phyloP scores from a whole-genome alignment of 1,140 invertebrate species.

The Eumeta japonica region DNA sequence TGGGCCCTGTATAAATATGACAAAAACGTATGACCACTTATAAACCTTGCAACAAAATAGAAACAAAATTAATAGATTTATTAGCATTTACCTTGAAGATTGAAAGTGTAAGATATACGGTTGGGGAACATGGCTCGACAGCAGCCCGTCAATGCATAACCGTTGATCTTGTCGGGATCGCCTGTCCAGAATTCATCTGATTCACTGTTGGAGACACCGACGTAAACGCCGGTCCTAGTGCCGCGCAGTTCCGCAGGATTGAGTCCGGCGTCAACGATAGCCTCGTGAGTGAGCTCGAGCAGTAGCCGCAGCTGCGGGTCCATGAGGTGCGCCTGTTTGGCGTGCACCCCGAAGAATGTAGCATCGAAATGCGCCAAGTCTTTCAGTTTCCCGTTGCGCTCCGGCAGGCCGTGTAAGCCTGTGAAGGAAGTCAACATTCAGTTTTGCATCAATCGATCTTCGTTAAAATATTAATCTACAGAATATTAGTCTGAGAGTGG shows the following conservation, averaged over 20 bases:
- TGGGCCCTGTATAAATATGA: slow-evolving; percentile 82
- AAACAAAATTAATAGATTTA: slow-evolving; percentile 2
- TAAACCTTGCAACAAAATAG: slow-evolving; percentile 2
- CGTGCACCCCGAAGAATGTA: slow-evolving; percentile 90
- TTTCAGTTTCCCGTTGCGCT: slow-evolving; percentile 86
- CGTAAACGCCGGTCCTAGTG: slow-evolving; percentile 85
- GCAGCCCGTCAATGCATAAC: slow-evolving; percentile 91
- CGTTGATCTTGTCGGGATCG: slow-evolving; percentile 77
- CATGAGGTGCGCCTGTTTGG: slow-evolving; percentile 92
- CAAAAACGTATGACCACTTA: slow-evolving; percentile 10
- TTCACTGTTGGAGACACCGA: slow-evolving; percentile 85
- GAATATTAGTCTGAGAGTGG: no score
- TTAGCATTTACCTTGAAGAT: slow-evolving; percentile 65
- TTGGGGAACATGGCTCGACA: slow-evolving; percentile 95
- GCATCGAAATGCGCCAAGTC: slow-evolving; percentile 86
- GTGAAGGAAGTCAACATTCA: slow-evolving; percentile 3
- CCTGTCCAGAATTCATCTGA: slow-evolving; percentile 78
- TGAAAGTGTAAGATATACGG: slow-evolving; percentile 92
- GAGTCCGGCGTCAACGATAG: slow-evolving; percentile 86
- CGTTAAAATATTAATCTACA: no score
- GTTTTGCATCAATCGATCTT: no score
- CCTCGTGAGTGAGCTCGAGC: slow-evolving; percentile 91
- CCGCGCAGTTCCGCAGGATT: slow-evolving; percentile 81
- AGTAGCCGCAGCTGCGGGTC: slow-evolving; percentile 91
- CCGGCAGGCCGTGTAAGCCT: slow-evolving; percentile 78